These are phyloP conservation scores for Corvus cornix DNA, from an alignment of 2,113 vertebrate genomes.

Conservation along the genomic window DNA sequence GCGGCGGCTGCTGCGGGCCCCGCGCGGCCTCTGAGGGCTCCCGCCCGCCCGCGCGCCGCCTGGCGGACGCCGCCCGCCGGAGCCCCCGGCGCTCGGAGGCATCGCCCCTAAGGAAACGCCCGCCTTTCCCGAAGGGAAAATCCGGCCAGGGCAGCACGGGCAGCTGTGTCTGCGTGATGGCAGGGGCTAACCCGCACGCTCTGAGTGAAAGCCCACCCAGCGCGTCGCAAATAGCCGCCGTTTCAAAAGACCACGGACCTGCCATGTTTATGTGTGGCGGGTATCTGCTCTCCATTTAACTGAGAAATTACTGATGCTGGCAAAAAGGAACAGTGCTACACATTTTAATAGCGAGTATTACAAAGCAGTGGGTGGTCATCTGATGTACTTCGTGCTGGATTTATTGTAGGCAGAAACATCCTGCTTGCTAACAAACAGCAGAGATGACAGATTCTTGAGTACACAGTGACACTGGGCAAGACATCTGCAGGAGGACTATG, in stretches of 20 bases:
- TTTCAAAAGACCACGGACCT: fast-evolving
- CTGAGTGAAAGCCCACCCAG: neutral
- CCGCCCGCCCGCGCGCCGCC: neutral
- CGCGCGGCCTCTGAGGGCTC: neutral
- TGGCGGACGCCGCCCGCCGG: neutral
- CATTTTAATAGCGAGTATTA: fast-evolving
- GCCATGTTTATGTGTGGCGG: fast-evolving
- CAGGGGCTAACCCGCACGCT: neutral
- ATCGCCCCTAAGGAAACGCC: neutral
- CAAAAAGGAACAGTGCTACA: fast-evolving
- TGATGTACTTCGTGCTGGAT: neutral
- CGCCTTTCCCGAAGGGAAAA: neutral
- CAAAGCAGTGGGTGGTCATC: neutral
- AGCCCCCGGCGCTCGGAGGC: no score
- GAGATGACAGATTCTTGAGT: neutral
- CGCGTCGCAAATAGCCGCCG: fast-evolving
- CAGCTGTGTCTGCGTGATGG: fast-evolving
- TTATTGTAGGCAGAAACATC: neutral
- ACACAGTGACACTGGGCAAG: neutral
- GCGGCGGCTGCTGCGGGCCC: neutral
- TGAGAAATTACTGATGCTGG: no score
- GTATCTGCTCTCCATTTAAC: fast-evolving
- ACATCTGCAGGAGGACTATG: neutral
- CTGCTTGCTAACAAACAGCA: neutral
- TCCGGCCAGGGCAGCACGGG: fast-evolving